A percentile compares a stretch with the other conserved stretches of the same genome.
phyloP scores from a whole-genome alignment of 2,797 vertebrate genomes.

The Mycteria americana region DNA sequence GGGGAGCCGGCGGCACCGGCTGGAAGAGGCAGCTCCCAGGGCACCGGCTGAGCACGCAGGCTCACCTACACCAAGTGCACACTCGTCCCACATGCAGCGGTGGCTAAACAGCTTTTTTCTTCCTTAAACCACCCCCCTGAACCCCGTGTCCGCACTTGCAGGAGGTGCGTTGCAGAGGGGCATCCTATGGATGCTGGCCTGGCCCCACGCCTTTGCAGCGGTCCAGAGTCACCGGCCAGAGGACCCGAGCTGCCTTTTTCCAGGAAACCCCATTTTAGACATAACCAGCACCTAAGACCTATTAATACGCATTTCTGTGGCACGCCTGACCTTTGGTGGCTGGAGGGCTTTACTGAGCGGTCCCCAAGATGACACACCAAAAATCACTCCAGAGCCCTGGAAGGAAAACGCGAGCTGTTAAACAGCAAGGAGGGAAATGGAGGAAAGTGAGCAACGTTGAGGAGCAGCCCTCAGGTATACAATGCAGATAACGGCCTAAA shows the following conservation, averaged over 20 bases:
- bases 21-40: background rate
- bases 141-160: fast-evolving
- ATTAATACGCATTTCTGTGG: background rate
- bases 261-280: background rate
- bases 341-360: background rate
- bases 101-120: background rate
- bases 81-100: fast-evolving
- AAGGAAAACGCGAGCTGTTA: background rate
- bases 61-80: background rate
- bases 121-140: background rate
- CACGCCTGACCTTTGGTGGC: background rate
- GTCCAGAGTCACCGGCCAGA: fast-evolving
- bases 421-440: background rate
- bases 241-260: background rate
- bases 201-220: background rate
- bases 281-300: background rate
- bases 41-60: too few relatives aligned
- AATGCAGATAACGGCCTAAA: background rate
- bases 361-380: background rate
- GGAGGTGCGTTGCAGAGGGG: background rate
- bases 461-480: background rate
- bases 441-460: fast-evolving
- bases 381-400: background rate
- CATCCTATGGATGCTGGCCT: fast-evolving
- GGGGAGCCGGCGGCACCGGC: background rate